Evolutionary conservation across 2,113 vertebrate species (phyloP).

Genomic region (Sinocyclocheilus anophthalmus): DNA sequence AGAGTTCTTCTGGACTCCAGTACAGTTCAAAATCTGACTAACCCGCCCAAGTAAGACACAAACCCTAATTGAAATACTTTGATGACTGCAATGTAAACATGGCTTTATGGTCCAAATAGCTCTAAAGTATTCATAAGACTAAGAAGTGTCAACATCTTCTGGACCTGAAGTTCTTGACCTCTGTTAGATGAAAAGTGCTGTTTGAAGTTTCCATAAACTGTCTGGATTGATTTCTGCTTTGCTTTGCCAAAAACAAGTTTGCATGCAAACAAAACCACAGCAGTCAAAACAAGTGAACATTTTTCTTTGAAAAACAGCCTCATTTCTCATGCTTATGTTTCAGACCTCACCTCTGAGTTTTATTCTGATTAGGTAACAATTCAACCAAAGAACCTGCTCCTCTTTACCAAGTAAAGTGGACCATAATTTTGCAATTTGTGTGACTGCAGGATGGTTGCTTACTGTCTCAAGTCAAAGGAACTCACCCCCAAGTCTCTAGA

Average conservation of each 20-base stretch:
- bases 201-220: conserved; percentile 40
- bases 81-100: neutral
- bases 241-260: conserved; percentile 42
- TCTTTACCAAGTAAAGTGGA: neutral
- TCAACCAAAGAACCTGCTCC: neutral
- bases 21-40: neutral
- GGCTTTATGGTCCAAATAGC: neutral
- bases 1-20: neutral
- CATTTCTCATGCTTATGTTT: conserved; percentile 9
- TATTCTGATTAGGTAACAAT: neutral
- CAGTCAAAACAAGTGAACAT: conserved; percentile 51
- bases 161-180: neutral
- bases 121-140: neutral
- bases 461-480: neutral
- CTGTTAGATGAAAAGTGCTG: conserved; percentile 33
- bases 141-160: conserved; percentile 20
- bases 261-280: conserved; percentile 41
- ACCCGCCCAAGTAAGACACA: neutral
- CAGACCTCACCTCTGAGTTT: neutral
- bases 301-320: conserved; percentile 37
- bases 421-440: no score
- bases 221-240: conserved; percentile 38
- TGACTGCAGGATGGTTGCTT: neutral
- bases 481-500: neutral
- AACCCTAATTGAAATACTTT: neutral